A percentile compares a stretch with the other conserved stretches of the same genome.
These are phyloP conservation scores for Caenorhabditis elegans DNA, from an alignment of 1,140 invertebrate species.

Conservation along the genomic window WBcel235 BX284605.5:12122501-12123000, in stretches of 20 bases:
- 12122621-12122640: background rate
- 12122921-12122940: background rate
- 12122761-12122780: background rate
- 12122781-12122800: background rate
- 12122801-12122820: background rate
- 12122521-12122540: background rate
- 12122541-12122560: conserved; percentile 3
- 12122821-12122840: background rate
- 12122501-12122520: conserved; percentile 6
- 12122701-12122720: background rate
- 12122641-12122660: background rate
- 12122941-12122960: background rate
- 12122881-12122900: conserved; percentile 2
- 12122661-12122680: background rate
- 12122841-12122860: background rate
- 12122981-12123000: conserved; percentile 13
- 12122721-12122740: background rate
- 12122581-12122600: conserved; percentile 12
- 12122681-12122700: background rate
- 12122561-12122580: background rate
- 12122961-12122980: background rate
- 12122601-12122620: background rate
- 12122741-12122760: too few relatives aligned
- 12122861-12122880: background rate
- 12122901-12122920: background rate